Base-by-base conservation (phyloP, 2,797 vertebrate genomes). In the Lepus townsendii region DNA sequence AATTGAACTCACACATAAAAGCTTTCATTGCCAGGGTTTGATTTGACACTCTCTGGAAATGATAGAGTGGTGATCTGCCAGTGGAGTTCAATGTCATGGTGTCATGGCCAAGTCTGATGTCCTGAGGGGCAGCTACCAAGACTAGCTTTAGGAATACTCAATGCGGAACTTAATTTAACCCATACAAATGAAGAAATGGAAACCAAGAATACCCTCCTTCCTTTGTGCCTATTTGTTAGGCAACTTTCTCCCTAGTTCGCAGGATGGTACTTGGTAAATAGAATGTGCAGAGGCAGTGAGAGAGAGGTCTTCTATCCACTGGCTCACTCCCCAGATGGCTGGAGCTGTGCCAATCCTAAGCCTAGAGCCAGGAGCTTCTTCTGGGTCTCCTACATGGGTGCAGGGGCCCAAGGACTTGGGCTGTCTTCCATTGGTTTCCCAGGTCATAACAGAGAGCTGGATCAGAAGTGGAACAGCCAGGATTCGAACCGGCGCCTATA, bases 21-120 rank as follows among this genome's bases (percentile, higher is more conserved):
- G 24, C 22, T 26, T 32, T 90, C 30, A 52, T 87, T 92, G 79
- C 85, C 65, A 87, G 54, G 24, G 62, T 97, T 96, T 95, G 71
- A 95, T 76, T 13, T 63, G 57, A 94, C 22, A 77, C 35, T 66
- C 35, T 88, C 80, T 0, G 9, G 54, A 95, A 95, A 90, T n/a
- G 57, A 93, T 52, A 32, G 54, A 80, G 84, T 85, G 54, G 75
- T 90, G 35, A 92, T 80, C 50, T n/a, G 32, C 63, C 47, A 38
- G 47, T 93, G 57, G 30, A 94, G 69, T 93, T 93, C 42, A 88
- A 0, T 92, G 90, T 87, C 68, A 68, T 68, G 69, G 47, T 92
- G 90, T 87, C 68, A 68, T 68, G 69, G 47, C 83, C 91, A 96
- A 72, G 22, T 32, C 13, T 89, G 35, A 19, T 78, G 62, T 62